Evolutionary conservation across 1,140 invertebrate species (phyloP).

Genomic region (Polypedilum vanderplanki): DNA sequence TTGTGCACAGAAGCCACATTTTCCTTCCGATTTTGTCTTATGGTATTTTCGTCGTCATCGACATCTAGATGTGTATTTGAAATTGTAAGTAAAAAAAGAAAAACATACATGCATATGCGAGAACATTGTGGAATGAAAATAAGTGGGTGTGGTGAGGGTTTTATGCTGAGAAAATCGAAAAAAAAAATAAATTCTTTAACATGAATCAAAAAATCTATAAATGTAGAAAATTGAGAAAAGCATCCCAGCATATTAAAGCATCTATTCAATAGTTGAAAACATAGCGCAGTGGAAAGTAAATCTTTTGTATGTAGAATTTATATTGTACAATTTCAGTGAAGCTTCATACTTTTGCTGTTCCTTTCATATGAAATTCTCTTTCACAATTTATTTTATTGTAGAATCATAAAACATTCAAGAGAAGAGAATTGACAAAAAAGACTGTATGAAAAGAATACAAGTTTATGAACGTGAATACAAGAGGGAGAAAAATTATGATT

Average conservation of each 20-base stretch:
- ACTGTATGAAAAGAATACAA: not conserved
- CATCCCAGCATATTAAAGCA: not conserved
- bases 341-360: not conserved
- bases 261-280: not conserved
- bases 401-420: not conserved
- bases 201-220: slow-evolving; percentile 6
- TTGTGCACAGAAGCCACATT: slow-evolving; percentile 12
- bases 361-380: not conserved
- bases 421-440: not conserved
- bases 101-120: too few relatives aligned
- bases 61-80: too few relatives aligned
- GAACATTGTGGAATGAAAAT: not conserved
- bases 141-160: too few relatives aligned
- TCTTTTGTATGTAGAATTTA: too few relatives aligned
- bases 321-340: not conserved
- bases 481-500: not conserved
- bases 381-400: not conserved
- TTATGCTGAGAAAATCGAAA: not conserved
- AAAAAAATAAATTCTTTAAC: not conserved
- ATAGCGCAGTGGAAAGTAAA: not conserved
- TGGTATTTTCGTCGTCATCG: too few relatives aligned
- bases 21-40: not conserved
- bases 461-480: not conserved
- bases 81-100: too few relatives aligned
- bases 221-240: not conserved